These are phyloP conservation scores for Trematomus bernacchii DNA, from an alignment of 2,797 vertebrate species.

Conservation along the genomic window DNA sequence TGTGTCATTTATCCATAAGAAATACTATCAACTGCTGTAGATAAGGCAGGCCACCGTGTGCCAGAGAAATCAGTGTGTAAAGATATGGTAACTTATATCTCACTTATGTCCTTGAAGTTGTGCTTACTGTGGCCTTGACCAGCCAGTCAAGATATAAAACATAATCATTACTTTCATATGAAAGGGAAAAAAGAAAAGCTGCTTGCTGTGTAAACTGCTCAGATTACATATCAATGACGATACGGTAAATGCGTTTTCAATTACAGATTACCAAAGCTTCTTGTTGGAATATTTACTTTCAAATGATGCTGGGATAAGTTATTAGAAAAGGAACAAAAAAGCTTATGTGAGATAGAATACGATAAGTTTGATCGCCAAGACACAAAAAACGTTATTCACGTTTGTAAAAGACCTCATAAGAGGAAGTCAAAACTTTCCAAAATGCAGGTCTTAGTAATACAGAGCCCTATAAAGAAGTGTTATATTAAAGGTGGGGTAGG, in stretches of 20 bases:
- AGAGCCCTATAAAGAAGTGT: not conserved
- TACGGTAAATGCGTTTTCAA: slow-evolving; percentile 42
- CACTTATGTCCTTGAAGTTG: slow-evolving; percentile 47
- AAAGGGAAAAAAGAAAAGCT: not conserved
- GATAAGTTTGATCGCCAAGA: slow-evolving; percentile 21
- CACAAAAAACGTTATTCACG: not conserved
- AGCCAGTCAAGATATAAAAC: not conserved
- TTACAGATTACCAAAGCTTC: slow-evolving; percentile 48
- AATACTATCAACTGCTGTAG: not conserved
- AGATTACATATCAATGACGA: slow-evolving; percentile 39
- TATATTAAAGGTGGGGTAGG: too few relatives aligned
- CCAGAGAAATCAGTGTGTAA: slow-evolving; percentile 24
- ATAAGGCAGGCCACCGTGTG: slow-evolving; percentile 54
- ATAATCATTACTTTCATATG: not conserved
- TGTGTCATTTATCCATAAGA: slow-evolving; percentile 21
- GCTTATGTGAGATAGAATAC: slow-evolving; percentile 19
- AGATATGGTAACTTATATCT: slow-evolving; percentile 61
- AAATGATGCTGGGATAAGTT: slow-evolving; percentile 42
- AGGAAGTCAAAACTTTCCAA: not conserved
- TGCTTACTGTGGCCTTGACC: slow-evolving; percentile 52
- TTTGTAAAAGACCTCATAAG: not conserved
- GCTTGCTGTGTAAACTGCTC: slow-evolving; percentile 32
- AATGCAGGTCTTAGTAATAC: not conserved
- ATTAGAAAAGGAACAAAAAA: slow-evolving; percentile 30
- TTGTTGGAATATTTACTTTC: slow-evolving; percentile 28